Percentiles rank a stretch among this genome's conserved stretches.
Conservation (phyloP, 2,113 vertebrate genomes). For the Alaudala cheleensis region DNA sequence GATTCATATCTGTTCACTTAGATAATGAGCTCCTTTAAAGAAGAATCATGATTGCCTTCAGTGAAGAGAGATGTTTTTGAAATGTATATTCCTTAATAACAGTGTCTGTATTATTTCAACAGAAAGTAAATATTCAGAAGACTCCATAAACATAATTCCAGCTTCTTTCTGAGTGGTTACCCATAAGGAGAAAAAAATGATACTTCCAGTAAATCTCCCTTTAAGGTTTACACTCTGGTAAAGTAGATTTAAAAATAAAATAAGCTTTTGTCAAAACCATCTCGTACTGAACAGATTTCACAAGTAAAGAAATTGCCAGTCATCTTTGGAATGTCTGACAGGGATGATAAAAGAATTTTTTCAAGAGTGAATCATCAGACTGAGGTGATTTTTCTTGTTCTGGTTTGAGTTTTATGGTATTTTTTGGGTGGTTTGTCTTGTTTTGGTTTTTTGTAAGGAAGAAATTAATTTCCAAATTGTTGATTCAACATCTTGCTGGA, state of each 20-base stretch:
- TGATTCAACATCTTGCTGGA: background rate
- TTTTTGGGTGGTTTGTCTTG: too few relatives aligned
- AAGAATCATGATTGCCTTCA: background rate
- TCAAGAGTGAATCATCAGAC: background rate
- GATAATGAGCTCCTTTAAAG: background rate
- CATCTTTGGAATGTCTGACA: background rate
- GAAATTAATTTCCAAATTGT: background rate
- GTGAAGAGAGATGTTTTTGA: background rate
- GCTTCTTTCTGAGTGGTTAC: constrained; percentile 38
- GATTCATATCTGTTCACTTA: background rate
- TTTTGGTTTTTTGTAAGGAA: background rate
- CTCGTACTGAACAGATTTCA: background rate
- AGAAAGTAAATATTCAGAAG: constrained; percentile 56
- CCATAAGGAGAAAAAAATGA: background rate
- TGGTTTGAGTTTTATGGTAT: background rate
- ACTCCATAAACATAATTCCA: constrained; percentile 51
- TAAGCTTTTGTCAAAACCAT: constrained; percentile 14
- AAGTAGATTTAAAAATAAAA: constrained; percentile 53
- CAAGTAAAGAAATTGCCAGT: background rate
- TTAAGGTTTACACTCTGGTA: constrained; percentile 43
- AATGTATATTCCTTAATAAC: constrained; percentile 10
- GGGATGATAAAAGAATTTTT: background rate
- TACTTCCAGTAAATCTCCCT: constrained; percentile 31
- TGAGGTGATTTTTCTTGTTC: background rate
- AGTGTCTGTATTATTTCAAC: constrained; percentile 25